Base-by-base conservation (phyloP, 2,797 vertebrate species). In the Eidolon dupreanum region DNA sequence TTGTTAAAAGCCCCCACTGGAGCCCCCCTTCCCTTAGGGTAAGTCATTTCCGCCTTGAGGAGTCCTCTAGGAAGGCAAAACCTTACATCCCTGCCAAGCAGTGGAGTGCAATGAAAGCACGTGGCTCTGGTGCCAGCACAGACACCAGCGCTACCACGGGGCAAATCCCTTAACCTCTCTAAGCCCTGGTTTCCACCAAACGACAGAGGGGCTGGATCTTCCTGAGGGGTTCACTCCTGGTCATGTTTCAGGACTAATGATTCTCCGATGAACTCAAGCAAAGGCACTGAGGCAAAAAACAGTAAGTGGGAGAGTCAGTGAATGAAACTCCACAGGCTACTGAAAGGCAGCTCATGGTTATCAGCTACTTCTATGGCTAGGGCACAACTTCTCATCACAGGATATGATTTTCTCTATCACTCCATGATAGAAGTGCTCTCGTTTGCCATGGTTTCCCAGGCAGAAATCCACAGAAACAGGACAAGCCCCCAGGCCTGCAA, bases 311-410 rank as follows among this genome's bases (percentile, higher is more conserved):
- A 24, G 15, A 91, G 70, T 53, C 20, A 51, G 20, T 28, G 15
- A 43, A 20, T 8, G 6, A 55, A 85, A 90, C 33, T 33, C 51
- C 49, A 36, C 0, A 2, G 31, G 1, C 74, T 12, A 5, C 46
- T 0, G 0, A n/a, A 36, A 46, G 63, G 24, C 28, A 8, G 10
- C n/a, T 63, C 28, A 19, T 7, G 4, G 33, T 8, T 3, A 36
- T 1, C n/a, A 68, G 51, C 6, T 16, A 20, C 13, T 2, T 6
- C 70, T 46, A 2, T 0, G 1, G 17, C 24, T 4, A 28, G 16
- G n/a, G 16, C 16, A 5, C 0, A 12, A 1, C 12, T 1, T 7
- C n/a, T 43, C 6, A 0, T n/a, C 28, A 11, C 57, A 33, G 33
- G 11, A 0, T 16, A 1, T 1, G n/a, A 22, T 19, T 75, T 5